Evolutionary conservation across 2,888 invertebrate species (phyloP), one percentile per base, ranked within the genome.

Genomic region (Thecophora atra): DNA sequence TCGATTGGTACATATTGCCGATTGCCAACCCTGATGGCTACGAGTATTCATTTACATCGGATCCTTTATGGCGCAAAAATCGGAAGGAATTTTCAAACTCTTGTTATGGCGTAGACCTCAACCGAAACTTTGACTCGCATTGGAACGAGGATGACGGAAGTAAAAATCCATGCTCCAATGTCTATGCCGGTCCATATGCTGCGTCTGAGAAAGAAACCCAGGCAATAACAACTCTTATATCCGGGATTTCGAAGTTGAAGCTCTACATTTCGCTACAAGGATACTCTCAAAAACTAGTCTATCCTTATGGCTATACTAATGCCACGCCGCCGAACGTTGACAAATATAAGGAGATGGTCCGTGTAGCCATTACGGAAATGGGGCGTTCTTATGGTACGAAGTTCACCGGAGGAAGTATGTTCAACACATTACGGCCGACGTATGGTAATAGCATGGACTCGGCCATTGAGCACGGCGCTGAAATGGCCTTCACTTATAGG

Each of bases 1-100:
- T 89, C 78, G 92, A 92, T 76, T 94, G 93, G 92, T 92, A 93
- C 81, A 88, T 94, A 72, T 88, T 94, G 74, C 94, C 94, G 0
- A n/a, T n/a, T n/a, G n/a, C n/a, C n/a, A n/a, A n/a, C n/a, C n/a
- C n/a, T n/a, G n/a, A n/a, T n/a, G n/a, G 94, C 3, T 93, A 90
- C 78, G 90, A 89, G 47, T 92, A 90, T 82, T 89, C 92, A 0
- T 91, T 92, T 79, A 88, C 89, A 4, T 84, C 82, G 19, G 91
- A 89, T 58, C 89, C 92, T 60, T 76, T 91, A 71, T 92, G 92
- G 92, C 83, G 90, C 24, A 92, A 92, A 79, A 92, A 91, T 6
- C 87, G 92, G 63, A 86, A 87, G 65, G 88, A 87, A 1, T 79
- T 83, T 56, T 83, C 81, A 0, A 73, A 77, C 17, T 75, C 75